phyloP scores from a whole-genome alignment of 2,888 invertebrate genomes.

The Plebejus melissa region DNA sequence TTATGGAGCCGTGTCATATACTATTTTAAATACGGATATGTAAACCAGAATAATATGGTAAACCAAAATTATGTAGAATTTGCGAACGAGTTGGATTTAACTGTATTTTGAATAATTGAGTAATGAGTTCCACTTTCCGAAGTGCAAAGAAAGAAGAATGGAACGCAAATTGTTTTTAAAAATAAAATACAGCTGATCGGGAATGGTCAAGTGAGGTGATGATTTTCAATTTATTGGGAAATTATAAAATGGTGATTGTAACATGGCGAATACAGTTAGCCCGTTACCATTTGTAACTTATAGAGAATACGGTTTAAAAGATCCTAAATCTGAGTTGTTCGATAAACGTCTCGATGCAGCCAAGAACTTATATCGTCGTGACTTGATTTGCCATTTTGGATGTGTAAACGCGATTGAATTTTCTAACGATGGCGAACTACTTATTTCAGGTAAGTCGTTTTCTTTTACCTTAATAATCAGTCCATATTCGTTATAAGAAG shows the following conservation, averaged over 20 bases:
- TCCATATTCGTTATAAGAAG: background rate
- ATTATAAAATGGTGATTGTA: constrained; percentile 61
- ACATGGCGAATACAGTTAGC: constrained; percentile 75
- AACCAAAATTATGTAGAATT: too few relatives aligned
- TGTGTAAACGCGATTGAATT: constrained; percentile 98
- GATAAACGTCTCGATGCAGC: constrained; percentile 82
- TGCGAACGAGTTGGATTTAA: too few relatives aligned
- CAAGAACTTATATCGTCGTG: constrained; percentile 88
- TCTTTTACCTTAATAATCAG: constrained; percentile 31
- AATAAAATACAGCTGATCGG: constrained; percentile 72
- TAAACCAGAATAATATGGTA: background rate
- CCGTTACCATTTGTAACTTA: constrained; percentile 80
- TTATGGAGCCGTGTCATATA: background rate
- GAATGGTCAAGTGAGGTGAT: constrained; percentile 38
- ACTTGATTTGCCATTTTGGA: constrained; percentile 94
- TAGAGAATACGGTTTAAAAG: constrained; percentile 80
- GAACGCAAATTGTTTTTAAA: constrained; percentile 57
- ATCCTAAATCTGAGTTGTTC: constrained; percentile 80
- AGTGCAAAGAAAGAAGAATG: constrained; percentile 38
- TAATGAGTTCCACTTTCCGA: background rate
- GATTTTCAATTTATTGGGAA: constrained; percentile 12
- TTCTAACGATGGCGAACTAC: constrained; percentile 90
- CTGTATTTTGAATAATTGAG: too few relatives aligned
- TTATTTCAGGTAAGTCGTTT: constrained; percentile 87
- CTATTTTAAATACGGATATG: background rate